phyloP scores from a whole-genome alignment of 2,797 vertebrate species.

The Pseudotriccus pelzelni region DNA sequence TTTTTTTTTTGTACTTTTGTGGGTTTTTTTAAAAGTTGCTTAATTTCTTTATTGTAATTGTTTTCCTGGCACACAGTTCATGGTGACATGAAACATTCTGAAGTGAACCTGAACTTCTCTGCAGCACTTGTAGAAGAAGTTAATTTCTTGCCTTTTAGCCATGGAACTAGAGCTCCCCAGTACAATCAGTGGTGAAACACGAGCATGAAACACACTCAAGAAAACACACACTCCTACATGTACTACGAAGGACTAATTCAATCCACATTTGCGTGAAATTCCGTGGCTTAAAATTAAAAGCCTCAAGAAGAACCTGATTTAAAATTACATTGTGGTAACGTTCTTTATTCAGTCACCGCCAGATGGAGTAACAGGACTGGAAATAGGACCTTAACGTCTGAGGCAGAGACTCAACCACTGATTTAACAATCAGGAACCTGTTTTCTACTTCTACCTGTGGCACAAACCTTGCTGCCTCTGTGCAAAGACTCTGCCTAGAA shows the following conservation, averaged over 20 bases:
- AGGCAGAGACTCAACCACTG: not conserved
- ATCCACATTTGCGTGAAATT: not conserved
- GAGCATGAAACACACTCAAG: not conserved
- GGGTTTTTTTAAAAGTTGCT: not conserved
- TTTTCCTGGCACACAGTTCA: not conserved
- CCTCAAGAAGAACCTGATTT: not conserved
- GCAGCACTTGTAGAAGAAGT: not conserved
- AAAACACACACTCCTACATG: not conserved
- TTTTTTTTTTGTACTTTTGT: not conserved
- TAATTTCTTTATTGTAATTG: not conserved
- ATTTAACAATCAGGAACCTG: not conserved
- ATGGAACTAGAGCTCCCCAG: not conserved
- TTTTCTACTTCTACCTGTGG: not conserved
- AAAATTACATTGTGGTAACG: accelerated
- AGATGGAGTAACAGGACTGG: not conserved
- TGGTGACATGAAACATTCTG: not conserved
- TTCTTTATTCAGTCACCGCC: not conserved
- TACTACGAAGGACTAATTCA: not conserved
- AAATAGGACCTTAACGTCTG: not conserved
- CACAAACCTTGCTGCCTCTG: not conserved
- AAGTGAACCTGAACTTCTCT: not conserved
- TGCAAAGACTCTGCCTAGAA: not conserved
- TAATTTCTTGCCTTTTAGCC: not conserved
- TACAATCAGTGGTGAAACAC: not conserved
- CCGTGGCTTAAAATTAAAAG: not conserved